phyloP scores from a whole-genome alignment of 2,113 vertebrate species.

The Oreochromis niloticus region DNA sequence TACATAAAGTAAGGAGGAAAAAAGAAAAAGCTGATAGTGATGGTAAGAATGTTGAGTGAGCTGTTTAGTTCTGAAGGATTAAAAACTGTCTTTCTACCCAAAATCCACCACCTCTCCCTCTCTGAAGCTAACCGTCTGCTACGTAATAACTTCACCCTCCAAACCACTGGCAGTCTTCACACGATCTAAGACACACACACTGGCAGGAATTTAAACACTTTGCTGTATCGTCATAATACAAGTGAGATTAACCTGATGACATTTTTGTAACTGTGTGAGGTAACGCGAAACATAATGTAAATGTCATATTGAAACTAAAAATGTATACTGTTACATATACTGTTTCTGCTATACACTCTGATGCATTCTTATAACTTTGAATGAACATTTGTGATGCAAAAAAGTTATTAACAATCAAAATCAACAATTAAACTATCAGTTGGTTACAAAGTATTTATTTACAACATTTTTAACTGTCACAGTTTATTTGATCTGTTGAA shows the following conservation, averaged over 20 bases:
- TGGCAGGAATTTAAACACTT: background rate
- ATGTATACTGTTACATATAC: background rate
- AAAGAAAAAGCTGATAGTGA: background rate
- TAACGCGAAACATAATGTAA: background rate
- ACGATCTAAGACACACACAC: background rate
- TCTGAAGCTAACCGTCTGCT: constrained; percentile 6
- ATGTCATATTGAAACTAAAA: background rate
- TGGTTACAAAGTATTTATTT: background rate
- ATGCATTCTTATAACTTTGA: background rate
- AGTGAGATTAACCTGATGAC: background rate
- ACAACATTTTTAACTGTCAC: background rate
- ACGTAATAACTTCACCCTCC: constrained; percentile 39
- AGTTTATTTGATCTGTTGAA: background rate
- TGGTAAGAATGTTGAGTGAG: background rate
- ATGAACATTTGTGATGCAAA: background rate
- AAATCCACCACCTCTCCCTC: constrained; percentile 20
- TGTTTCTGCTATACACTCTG: background rate
- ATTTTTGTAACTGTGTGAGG: background rate
- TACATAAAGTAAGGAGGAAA: background rate
- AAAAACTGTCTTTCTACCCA: constrained; percentile 38
- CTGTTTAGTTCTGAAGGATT: constrained; percentile 48
- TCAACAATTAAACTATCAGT: background rate
- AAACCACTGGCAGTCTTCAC: background rate
- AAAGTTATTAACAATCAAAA: background rate
- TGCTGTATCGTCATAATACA: background rate